Evolutionary conservation across 2,797 vertebrate genomes (phyloP).

Genomic region (Sebastolobus altivelis): DNA sequence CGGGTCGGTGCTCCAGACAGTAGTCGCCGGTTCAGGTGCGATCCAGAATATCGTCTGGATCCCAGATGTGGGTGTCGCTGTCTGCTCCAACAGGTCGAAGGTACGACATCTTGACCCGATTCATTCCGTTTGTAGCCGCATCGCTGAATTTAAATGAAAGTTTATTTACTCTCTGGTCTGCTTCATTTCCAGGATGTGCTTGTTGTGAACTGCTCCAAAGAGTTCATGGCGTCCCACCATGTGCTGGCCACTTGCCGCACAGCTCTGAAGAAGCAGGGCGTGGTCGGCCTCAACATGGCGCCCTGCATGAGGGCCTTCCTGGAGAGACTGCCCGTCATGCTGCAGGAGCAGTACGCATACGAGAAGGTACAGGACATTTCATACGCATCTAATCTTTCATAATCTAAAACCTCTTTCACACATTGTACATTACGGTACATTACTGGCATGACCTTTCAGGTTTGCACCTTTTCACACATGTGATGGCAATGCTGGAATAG

Average conservation of each 20-base stretch:
- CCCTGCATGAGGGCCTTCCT: constrained; percentile 98
- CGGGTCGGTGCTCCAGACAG: constrained; percentile 94
- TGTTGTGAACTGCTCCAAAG: constrained; percentile 93
- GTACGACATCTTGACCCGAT: constrained; percentile 66
- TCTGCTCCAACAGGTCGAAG: constrained; percentile 98
- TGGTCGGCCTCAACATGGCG: constrained; percentile 93
- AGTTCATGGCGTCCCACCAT: constrained; percentile 92
- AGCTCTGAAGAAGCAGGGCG: constrained; percentile 94
- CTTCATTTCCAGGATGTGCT: constrained; percentile 89
- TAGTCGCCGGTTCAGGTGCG: constrained; percentile 95
- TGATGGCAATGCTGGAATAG: no score
- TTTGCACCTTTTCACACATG: no score
- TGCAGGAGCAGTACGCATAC: constrained; percentile 97
- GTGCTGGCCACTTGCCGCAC: constrained; percentile 94
- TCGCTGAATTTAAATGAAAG: neutral
- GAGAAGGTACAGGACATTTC: constrained; percentile 88
- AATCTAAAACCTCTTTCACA: neutral
- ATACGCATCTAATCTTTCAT: no score
- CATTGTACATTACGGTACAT: no score
- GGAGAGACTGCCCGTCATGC: constrained; percentile 95
- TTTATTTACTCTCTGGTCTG: constrained; percentile 5
- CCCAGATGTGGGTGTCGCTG: constrained; percentile 95
- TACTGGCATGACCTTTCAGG: no score
- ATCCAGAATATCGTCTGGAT: constrained; percentile 98
- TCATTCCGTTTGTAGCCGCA: neutral